Evolutionary conservation across 2,888 invertebrate species (phyloP), one percentile per base, ranked within the genome.

Genomic region (Polydrusus cervinus): DNA sequence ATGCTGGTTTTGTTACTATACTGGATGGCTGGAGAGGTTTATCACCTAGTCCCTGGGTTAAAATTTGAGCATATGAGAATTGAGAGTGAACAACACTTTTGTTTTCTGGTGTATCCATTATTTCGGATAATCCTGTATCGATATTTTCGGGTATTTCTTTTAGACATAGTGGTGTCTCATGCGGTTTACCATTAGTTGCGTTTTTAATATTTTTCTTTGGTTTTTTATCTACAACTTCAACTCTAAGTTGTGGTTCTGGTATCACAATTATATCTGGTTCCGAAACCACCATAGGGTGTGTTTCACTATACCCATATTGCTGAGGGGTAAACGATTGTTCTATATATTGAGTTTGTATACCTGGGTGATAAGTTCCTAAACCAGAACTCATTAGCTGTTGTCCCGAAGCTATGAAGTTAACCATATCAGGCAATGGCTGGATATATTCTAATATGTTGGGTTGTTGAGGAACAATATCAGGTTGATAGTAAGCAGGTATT

Each of bases 1-100:
- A 68, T 60, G 69, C 61, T 70, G 79, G 81, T 77, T 79, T 80
- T 78, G 82, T 79, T 78, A 74, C 64, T 40, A 64, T 71, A 86
- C 88, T 88, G 90, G 90, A 90, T 90, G 90, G 89, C 90, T 90
- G 90, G 86, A 89, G 86, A 85, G 88, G 82, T 78, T 85, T 84
- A 47, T 84, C 81, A 57, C 83, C 81, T 78, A 93, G 88, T 43
- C 93, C 93, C 78, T 92, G 90, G 49, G 93, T 91, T 81, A 93
- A 87, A 83, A 93, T 92, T 87, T 92, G 91, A 2, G 93, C 93
- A 83, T 93, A 93, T 0, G 93, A 93, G 81, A 92, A 89, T 77
- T 90, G 82, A 64, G 81, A 78, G 74, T 74, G 68, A 73, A 67
- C 78, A 62, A 75, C 61, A 38, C 61, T 60, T 64, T 75, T 71